These are phyloP conservation scores for Agrilus biguttatus DNA, from an alignment of 2,888 invertebrate genomes.

Conservation along the genomic window DNA sequence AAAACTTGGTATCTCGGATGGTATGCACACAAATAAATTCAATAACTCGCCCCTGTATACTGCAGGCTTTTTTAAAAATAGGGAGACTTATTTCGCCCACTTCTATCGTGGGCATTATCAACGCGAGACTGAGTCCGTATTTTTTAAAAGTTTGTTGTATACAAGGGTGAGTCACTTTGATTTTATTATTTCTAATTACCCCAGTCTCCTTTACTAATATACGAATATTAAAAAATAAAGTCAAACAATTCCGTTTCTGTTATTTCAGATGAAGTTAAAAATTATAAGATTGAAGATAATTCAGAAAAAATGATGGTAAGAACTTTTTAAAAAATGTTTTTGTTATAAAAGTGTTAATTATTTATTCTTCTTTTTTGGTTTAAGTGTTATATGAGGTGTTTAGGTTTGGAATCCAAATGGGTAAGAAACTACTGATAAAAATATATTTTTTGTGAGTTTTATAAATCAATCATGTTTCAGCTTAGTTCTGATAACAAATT, in stretches of 20 bases:
- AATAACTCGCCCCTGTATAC: too few species aligned
- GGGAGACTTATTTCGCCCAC: too few species aligned
- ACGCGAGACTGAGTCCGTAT: too few species aligned
- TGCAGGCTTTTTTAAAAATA: too few species aligned
- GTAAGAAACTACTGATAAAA: conserved; percentile 10
- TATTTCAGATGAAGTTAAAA: conserved; percentile 8
- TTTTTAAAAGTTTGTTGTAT: too few species aligned
- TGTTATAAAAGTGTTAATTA: not conserved
- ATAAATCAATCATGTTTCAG: conserved; percentile 8
- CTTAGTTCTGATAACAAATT: conserved; percentile 18
- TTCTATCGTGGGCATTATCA: too few species aligned
- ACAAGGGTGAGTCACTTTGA: too few species aligned
- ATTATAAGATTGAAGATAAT: conserved; percentile 9
- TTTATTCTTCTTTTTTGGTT: conserved; percentile 8
- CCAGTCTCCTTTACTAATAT: too few species aligned
- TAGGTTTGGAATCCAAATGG: conserved; percentile 22
- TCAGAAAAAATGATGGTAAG: conserved; percentile 10
- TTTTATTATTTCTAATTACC: too few species aligned
- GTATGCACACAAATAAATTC: conserved; percentile 3
- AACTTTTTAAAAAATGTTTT: not conserved
- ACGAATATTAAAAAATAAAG: not conserved
- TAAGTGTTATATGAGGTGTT: conserved; percentile 24
- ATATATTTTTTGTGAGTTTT: conserved; percentile 4
- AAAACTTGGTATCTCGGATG: conserved; percentile 7
- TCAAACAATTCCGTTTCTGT: not conserved